These are phyloP conservation scores for Gymnocephalus cernua DNA, from an alignment of 2,113 vertebrate genomes.

Conservation along the genomic window DNA sequence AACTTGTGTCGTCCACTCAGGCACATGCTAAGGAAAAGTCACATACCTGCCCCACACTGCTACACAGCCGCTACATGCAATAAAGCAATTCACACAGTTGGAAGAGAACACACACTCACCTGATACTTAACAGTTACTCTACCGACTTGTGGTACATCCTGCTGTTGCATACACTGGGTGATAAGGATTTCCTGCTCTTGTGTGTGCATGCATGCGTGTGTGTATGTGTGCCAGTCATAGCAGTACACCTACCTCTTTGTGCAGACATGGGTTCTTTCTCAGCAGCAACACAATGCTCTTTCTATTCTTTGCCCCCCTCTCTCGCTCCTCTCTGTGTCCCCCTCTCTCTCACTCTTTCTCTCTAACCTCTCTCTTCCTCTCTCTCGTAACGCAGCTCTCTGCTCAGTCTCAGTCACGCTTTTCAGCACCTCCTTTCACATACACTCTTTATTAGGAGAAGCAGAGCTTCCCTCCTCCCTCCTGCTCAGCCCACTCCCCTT, in stretches of 20 bases:
- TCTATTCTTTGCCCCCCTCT: conserved; percentile 73
- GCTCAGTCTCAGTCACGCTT: conserved; percentile 53
- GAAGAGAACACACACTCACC: conserved; percentile 59
- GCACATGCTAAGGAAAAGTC: conserved; percentile 46
- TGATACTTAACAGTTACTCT: conserved; percentile 23
- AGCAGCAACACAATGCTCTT: conserved; percentile 76
- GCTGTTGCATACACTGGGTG: conserved; percentile 6
- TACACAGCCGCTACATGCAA: conserved; percentile 35
- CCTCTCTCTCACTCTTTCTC: conserved; percentile 25
- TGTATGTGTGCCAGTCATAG: conserved; percentile 58
- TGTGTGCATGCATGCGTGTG: conserved; percentile 25
- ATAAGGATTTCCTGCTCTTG: conserved; percentile 38
- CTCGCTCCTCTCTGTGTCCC: conserved; percentile 10
- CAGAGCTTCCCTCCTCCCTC: conserved; percentile 68
- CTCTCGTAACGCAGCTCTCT: conserved; percentile 61
- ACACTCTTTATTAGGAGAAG: conserved; percentile 76
- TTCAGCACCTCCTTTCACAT: conserved; percentile 72
- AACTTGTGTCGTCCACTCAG: not conserved
- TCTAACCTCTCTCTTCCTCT: conserved; percentile 36
- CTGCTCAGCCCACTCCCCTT: conserved; percentile 64
- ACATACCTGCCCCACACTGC: conserved; percentile 49
- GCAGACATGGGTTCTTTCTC: conserved; percentile 79
- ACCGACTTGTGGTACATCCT: conserved; percentile 20
- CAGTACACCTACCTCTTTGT: conserved; percentile 83
- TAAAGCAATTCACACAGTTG: conserved; percentile 33